These are phyloP conservation scores for Lepidiolamprologus cunningtoni DNA, from an alignment of 2,113 vertebrate genomes.

Conservation along the genomic window DNA sequence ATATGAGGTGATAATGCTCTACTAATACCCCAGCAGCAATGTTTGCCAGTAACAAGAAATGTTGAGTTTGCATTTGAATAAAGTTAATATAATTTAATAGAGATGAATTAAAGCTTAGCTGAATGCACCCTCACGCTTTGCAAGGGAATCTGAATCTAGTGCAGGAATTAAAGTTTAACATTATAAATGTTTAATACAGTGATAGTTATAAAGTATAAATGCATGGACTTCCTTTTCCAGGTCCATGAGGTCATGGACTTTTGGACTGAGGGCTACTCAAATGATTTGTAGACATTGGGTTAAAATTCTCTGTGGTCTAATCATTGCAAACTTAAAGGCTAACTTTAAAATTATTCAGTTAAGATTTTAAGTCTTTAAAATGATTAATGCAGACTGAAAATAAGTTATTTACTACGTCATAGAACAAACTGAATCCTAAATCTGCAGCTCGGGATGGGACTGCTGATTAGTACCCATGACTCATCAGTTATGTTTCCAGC, in stretches of 20 bases:
- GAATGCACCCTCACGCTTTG: neutral
- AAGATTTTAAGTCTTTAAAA: neutral
- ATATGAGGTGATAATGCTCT: neutral
- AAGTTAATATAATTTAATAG: neutral
- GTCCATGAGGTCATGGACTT: neutral
- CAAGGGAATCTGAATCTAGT: neutral
- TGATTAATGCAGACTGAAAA: neutral
- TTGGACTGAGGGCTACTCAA: neutral
- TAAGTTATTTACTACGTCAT: neutral
- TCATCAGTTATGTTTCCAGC: neutral
- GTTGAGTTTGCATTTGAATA: neutral
- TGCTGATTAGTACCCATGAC: neutral
- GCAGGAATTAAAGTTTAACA: neutral
- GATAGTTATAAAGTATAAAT: neutral
- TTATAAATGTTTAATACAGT: neutral
- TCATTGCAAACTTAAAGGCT: neutral
- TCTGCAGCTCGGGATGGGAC: neutral
- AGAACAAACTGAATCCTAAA: neutral
- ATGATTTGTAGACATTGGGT: neutral
- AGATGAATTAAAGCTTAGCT: neutral
- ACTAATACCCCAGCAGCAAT: neutral
- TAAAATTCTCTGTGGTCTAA: neutral
- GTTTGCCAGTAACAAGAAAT: neutral
- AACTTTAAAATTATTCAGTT: neutral
- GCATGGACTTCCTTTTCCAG: neutral